Base-by-base conservation (phyloP, 1,140 invertebrate species). In the Leptinotarsa undecemlineata region DNA sequence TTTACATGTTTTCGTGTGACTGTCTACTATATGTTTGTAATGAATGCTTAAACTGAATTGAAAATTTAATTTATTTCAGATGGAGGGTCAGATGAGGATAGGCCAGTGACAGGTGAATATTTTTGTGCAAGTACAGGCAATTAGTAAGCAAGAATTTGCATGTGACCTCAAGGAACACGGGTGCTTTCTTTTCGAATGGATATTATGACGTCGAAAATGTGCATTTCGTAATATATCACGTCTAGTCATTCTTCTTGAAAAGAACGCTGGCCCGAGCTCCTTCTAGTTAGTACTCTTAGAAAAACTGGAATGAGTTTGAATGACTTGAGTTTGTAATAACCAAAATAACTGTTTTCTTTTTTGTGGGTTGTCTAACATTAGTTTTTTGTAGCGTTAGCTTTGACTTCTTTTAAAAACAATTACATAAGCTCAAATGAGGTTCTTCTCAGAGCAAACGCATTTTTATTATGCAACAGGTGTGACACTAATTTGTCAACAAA, bases 11-110 rank as follows among this genome's bases (percentile, higher is more conserved):
- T 33, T 26, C 42, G n/a, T 42, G 42, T 42, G 33, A 68, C n/a
- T 68, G n/a, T 68, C 63, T 64, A 19, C 23, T 64, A 17, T 23
- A 21, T 23, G 14, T 23, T 68, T 47, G 26, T 68, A 68, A 47
- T 68, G n/a, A 33, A 17, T 23, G 23, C 19, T 42, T 19, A 42
- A 42, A 68, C 13, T 68, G 66, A 33, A 68, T 68, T 47, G 66
- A 68, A 47, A 26, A 68, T 42, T 68, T 68, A 42, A 19, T 79
- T 62, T 72, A 67, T 77, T 79, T 73, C 78, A 79, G 78, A 79
- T 77, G 78, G 78, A 74, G 78, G 78, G 60, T 79, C 78, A 68
- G 78, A 79, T 68, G 78, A 79, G 64, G 78, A 74, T 71, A 79
- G 72, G 60, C 71, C 71, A n/a, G 75, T 77, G 75, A 74, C 75